These are phyloP conservation scores for Grantiella picta DNA, from an alignment of 2,113 vertebrate species.

Conservation along the genomic window DNA sequence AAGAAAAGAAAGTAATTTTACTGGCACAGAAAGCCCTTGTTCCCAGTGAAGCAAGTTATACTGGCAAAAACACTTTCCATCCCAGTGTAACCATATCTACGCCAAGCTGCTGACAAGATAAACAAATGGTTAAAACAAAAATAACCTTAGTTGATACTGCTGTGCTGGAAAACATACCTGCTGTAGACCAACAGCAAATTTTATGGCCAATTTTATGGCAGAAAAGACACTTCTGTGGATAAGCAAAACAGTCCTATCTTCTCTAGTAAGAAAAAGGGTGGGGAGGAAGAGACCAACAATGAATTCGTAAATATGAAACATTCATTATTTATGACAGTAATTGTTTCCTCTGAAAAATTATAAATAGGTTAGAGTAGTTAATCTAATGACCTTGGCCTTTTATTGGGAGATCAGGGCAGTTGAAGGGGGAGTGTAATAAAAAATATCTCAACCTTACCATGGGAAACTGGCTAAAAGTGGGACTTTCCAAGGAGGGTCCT, in stretches of 20 bases:
- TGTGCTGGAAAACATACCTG: neutral
- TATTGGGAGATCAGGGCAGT: neutral
- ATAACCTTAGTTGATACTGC: neutral
- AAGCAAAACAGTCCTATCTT: neutral
- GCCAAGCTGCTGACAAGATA: neutral
- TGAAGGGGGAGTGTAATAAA: neutral
- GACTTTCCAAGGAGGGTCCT: neutral
- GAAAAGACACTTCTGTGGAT: neutral
- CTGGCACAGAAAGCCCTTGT: neutral
- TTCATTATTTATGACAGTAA: neutral
- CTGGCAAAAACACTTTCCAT: neutral
- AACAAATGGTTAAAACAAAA: neutral
- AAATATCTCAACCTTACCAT: neutral
- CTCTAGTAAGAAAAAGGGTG: neutral
- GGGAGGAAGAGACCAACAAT: neutral
- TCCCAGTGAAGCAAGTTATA: neutral
- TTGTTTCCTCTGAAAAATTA: neutral
- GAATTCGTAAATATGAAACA: neutral
- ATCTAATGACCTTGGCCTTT: neutral
- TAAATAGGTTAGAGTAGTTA: neutral
- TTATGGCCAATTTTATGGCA: neutral
- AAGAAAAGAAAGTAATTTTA: neutral
- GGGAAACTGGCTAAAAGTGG: neutral
- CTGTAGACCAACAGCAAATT: neutral
- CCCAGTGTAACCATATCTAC: neutral